Percentiles rank a stretch among this genome's conserved stretches.
These are phyloP conservation scores for Chrysolina americana DNA, from an alignment of 2,888 invertebrate species.

Conservation along the genomic window DNA sequence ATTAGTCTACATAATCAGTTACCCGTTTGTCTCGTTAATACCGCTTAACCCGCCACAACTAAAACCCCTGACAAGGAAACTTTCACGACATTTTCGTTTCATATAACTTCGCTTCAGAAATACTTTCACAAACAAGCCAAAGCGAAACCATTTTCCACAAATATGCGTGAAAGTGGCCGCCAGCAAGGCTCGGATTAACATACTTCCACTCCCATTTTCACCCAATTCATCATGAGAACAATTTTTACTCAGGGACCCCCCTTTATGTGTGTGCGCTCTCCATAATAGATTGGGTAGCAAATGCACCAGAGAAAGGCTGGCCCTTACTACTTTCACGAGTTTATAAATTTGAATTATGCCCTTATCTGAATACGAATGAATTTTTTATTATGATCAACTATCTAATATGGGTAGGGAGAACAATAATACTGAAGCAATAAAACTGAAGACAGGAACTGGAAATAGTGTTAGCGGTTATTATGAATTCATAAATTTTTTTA, in stretches of 20 bases:
- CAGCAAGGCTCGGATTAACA: background rate
- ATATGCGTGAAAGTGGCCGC: background rate
- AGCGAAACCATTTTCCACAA: background rate
- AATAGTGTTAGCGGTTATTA: too few species aligned
- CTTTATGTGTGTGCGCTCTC: constrained; percentile 1
- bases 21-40: too few species aligned
- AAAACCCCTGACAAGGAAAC: too few species aligned
- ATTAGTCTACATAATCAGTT: too few species aligned
- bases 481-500: too few species aligned
- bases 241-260: background rate
- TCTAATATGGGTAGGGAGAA: background rate
- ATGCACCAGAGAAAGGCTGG: background rate
- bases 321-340: background rate
- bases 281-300: background rate
- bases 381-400: constrained; percentile 3
- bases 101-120: background rate
- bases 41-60: too few species aligned
- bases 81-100: too few species aligned
- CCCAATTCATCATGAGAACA: constrained; percentile 16
- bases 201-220: constrained; percentile 4
- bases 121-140: background rate
- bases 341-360: background rate
- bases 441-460: too few species aligned
- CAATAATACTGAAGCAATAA: too few species aligned
- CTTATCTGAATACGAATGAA: background rate